Percentiles rank a stretch among this genome's conserved stretches.
phyloP scores from a whole-genome alignment of 2,888 invertebrate species.

The Physocephala rufipes region DNA sequence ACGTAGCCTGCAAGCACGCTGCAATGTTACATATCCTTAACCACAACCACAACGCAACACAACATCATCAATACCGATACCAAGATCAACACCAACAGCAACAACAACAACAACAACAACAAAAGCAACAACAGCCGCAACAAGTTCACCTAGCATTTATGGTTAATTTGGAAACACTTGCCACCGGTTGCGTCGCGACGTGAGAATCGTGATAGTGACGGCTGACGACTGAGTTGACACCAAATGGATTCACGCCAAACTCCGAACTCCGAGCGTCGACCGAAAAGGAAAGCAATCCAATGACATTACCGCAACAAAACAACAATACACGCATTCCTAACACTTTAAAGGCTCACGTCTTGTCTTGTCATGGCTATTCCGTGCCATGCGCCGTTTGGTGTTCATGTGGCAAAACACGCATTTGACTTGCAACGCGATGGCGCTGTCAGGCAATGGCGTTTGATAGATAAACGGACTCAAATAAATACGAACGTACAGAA shows the following conservation, averaged over 20 bases:
- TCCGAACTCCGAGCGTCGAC: slow-evolving; percentile 25
- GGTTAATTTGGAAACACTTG: slow-evolving; percentile 35
- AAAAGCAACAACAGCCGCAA: slow-evolving; percentile 18
- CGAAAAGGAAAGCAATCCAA: slow-evolving; percentile 32
- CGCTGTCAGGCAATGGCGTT: slow-evolving; percentile 38
- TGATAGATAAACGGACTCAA: slow-evolving; percentile 37
- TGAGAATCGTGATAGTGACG: slow-evolving; percentile 40
- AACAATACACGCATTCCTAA: slow-evolving; percentile 36
- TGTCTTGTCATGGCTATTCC: slow-evolving; percentile 23
- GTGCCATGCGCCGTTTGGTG: slow-evolving; percentile 10
- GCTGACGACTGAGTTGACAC: slow-evolving; percentile 44
- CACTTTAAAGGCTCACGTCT: slow-evolving; percentile 36
- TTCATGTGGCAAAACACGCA: slow-evolving; percentile 43
- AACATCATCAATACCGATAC: slow-evolving; percentile 16
- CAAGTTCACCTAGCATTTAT: slow-evolving; percentile 13
- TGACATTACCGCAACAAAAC: slow-evolving; percentile 39
- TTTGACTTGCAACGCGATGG: slow-evolving; percentile 46
- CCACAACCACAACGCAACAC: too few relatives aligned
- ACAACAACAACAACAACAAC: slow-evolving; percentile 23
- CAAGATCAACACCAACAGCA: slow-evolving; percentile 12
- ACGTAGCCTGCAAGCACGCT: background rate
- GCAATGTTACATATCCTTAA: background rate
- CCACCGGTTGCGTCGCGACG: slow-evolving; percentile 33
- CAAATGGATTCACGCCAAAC: slow-evolving; percentile 45
- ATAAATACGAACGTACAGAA: slow-evolving; percentile 28